A percentile compares a stretch with the other conserved stretches of the same genome.
Conservation (phyloP, 2,113 vertebrate species). For the Boleophthalmus pectinirostris region DNA sequence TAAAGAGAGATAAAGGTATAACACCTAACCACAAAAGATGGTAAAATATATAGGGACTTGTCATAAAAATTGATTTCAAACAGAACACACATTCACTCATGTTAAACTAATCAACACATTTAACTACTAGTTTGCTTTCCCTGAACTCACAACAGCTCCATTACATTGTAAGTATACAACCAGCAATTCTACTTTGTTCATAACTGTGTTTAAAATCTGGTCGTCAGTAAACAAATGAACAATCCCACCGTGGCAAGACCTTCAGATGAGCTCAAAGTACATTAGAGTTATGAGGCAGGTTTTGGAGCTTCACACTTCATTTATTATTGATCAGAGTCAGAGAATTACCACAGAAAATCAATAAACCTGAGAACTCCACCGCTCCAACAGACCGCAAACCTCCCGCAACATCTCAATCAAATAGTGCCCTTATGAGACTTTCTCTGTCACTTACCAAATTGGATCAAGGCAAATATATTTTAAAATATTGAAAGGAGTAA, state of each 20-base stretch:
- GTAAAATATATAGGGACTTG: too few species aligned
- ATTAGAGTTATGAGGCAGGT: neutral
- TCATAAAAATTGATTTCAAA: too few species aligned
- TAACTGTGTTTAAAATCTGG: neutral
- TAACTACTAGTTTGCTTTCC: too few species aligned
- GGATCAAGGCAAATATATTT: neutral
- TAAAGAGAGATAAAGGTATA: too few species aligned
- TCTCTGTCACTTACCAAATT: neutral
- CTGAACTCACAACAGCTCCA: too few species aligned
- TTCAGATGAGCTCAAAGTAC: neutral
- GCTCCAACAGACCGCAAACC: neutral
- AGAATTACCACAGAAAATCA: slow-evolving; percentile 40
- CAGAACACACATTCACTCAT: too few species aligned
- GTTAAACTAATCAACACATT: too few species aligned
- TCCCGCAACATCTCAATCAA: neutral
- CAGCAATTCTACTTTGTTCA: too few species aligned
- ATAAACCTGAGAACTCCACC: slow-evolving; percentile 16
- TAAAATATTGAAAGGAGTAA: neutral
- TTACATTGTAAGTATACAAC: too few species aligned
- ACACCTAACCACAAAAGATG: too few species aligned
- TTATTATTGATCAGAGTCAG: slow-evolving; percentile 34
- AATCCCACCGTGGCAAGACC: neutral
- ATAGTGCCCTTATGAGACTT: neutral
- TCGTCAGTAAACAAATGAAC: too few species aligned
- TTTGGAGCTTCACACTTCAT: slow-evolving; percentile 16